Base-by-base conservation (phyloP, 2,797 vertebrate genomes). In the Dromococcyx pavoninus region DNA sequence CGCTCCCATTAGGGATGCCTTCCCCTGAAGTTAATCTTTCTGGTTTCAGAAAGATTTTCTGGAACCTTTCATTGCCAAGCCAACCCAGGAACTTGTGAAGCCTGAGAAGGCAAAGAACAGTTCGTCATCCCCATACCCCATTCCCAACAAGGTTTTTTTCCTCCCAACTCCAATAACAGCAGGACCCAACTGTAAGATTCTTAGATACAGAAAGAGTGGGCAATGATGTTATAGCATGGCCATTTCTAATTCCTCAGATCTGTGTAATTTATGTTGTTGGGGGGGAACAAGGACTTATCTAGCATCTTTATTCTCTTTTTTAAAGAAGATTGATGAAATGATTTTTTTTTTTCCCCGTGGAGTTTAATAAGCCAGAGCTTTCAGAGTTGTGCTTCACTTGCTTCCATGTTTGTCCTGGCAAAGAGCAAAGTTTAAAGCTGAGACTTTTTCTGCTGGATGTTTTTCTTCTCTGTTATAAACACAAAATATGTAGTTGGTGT, bases 381-480 rank as follows among this genome's bases (percentile, higher is more conserved):
- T 75, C 46, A 44, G 74, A 89, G 46, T 35, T 75, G 57, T 81
- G 39, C 82, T 89, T 94, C 35, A 11, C 62, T 95, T 69, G 30
- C 79, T 96, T 85, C 75, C 35, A 25, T 94, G 89, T 95, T 96
- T 95, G 89, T 94, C 71, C 92, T 96, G 96, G 93, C 95, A 95
- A 90, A 70, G 64, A 92, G 33, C 35, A 84, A 54, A 88, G 64
- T 41, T 70, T 66, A 88, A 84, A 73, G 61, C 80, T 41, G 23
- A 86, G 64, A 37, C 54, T 91, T 87, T 93, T 91, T 82, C 70
- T 94, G n/a, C 32, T 88, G 91, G 15, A 17, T 95, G 65, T 91
- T 95, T 93, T 94, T 86, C 70, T 86, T 92, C 74, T 67, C 91
- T 70, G 70, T 0, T 6, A 92, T 93, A 91, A 95, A 92, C 91